Base-by-base conservation (phyloP, 2,888 invertebrate genomes). In the Strigamia maritima region DNA sequence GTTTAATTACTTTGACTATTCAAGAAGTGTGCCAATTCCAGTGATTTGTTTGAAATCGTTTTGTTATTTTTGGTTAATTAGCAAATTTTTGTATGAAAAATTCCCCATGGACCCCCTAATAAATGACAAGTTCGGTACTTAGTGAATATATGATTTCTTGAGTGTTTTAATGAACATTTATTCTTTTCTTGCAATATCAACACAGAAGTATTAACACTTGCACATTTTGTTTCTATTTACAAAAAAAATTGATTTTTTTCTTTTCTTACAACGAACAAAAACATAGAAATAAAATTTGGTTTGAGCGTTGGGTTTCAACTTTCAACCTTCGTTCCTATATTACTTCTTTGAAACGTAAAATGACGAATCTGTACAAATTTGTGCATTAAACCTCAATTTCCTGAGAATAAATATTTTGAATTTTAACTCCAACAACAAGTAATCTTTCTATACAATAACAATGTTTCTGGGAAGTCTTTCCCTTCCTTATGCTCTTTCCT, bases 101-200 rank as follows among this genome's bases (percentile, higher is more conserved):
- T 75, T 75, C 75, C 75, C 75, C 75, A 75, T 75, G 28, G 75
- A 35, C 75, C 75, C 75, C 60, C 75, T 26, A 75, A 75, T 75
- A 75, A 75, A 75, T 60, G 60, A 60, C 60, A 60, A 40, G 40
- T 40, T 40, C 40, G 60, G 60, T 60, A 60, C 60, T 60, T 60
- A 60, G 60, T 60, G 60, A 60, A 60, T 60, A 22, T 60, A 60
- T 2, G 60, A 19, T 60, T 60, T 22, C 60, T 60, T 60, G 22
- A 22, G 19, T 31, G 31, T 60, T 60, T 60, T 60, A 60, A 60
- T 60, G 60, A 22, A 60, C 19, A 60, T 60, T 60, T 60, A 60
- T 60, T 60, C 22, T 22, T 60, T 60, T 19, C 60, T 60, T 19
- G 60, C 22, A 60, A 60, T 60, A 60, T 60, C 60, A 60, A 60